Percentiles rank a stretch among this genome's conserved stretches.
These are phyloP conservation scores for Andrena chrysosceles DNA, from an alignment of 2,888 invertebrate genomes.

Conservation along the genomic window DNA sequence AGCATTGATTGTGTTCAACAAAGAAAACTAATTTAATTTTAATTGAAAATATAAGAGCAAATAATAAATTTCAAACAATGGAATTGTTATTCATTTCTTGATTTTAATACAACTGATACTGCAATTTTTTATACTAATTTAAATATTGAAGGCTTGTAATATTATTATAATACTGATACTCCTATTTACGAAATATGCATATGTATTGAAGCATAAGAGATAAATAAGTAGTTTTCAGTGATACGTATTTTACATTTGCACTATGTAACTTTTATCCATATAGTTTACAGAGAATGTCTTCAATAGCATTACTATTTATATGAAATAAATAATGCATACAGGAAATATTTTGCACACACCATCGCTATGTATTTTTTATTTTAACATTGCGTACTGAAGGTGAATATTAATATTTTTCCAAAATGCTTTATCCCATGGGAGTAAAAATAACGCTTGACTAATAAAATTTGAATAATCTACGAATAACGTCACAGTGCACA, in stretches of 20 bases:
- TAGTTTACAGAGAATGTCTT: constrained; percentile 27
- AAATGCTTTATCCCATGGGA: too few species aligned
- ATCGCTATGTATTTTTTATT: constrained; percentile 11
- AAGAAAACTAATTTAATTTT: not conserved
- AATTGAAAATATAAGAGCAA: not conserved
- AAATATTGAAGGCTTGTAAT: not conserved
- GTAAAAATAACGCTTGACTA: not conserved
- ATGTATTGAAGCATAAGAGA: not conserved
- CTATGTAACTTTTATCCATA: not conserved
- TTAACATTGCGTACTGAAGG: not conserved
- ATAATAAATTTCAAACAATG: not conserved
- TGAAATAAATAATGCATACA: constrained; percentile 10
- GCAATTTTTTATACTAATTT: too few species aligned
- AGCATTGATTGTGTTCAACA: not conserved
- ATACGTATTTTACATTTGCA: constrained; percentile 3
- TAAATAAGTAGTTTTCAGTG: not conserved
- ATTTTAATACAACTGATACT: not conserved
- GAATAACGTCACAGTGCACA: too few species aligned
- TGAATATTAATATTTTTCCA: constrained; percentile 8
- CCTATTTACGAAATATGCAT: not conserved
- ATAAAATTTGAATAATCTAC: not conserved
- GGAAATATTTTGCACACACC: constrained; percentile 4
- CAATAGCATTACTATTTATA: constrained; percentile 39
- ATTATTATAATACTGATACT: not conserved
- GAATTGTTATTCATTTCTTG: not conserved